A percentile compares a stretch with the other conserved stretches of the same genome.
These are phyloP conservation scores for Azorinus chamasolen DNA, from an alignment of 2,888 invertebrate species.

Conservation along the genomic window DNA sequence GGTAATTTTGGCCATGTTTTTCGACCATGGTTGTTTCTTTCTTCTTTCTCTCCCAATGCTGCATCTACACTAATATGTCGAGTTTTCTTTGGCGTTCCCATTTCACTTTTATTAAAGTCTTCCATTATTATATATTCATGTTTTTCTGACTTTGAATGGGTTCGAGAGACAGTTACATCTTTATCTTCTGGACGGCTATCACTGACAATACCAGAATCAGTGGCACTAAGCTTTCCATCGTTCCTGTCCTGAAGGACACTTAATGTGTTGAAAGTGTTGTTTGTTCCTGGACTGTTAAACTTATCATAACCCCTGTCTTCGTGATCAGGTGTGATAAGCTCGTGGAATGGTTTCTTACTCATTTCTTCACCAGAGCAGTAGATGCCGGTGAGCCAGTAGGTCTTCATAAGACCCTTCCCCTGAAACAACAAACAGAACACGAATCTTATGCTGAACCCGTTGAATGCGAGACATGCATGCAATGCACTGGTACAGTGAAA, in stretches of 20 bases:
- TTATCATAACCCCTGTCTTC: not conserved
- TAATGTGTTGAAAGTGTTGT: not conserved
- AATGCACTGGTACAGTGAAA: no score
- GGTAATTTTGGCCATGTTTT: no score
- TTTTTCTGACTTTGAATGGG: no score
- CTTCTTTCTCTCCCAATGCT: no score
- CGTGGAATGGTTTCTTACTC: not conserved
- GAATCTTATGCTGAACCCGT: not conserved
- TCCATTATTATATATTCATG: no score
- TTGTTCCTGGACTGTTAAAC: not conserved
- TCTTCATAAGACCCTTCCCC: slow-evolving; percentile 81
- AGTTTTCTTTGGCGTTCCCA: no score
- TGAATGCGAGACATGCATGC: no score
- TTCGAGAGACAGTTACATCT: slow-evolving; percentile 1
- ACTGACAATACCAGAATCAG: slow-evolving; percentile 52
- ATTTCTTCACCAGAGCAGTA: slow-evolving; percentile 11
- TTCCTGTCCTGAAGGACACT: slow-evolving; percentile 7
- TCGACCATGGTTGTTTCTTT: no score
- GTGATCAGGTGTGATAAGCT: slow-evolving; percentile 28
- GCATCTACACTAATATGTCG: no score
- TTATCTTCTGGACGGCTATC: slow-evolving; percentile 39
- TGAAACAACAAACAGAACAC: slow-evolving; percentile 28
- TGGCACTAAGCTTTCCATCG: slow-evolving; percentile 48
- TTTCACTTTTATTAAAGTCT: no score
- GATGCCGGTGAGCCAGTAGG: slow-evolving; percentile 79